Evolutionary conservation across 2,113 vertebrate species (phyloP), one percentile per base, ranked within the genome.

Genomic region (Genyomyrus donnyi): DNA sequence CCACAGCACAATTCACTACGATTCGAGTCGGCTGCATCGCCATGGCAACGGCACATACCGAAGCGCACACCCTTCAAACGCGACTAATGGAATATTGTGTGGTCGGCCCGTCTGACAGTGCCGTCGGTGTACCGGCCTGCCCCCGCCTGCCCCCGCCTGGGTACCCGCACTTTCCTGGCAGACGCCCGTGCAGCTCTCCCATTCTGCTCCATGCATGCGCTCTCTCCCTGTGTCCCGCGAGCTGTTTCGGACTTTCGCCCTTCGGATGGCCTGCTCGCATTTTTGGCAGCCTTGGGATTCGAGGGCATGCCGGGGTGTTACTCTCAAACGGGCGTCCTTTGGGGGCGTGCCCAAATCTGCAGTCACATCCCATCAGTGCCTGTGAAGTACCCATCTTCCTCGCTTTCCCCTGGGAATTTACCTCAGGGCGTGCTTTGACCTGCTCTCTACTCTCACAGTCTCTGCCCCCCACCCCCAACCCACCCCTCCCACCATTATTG

Each of bases 101-200:
- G 85, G 85, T 49, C 10, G n/a, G 50, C 49, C 11, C 0, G 17
- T 87, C 49, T 27, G 85, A 87, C 85, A 21, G 27, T 87, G 27
- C 49, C 2, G 10, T 49, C 48, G 10, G 50, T 31, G 10, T 53
- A 31, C 11, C 85, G 6, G 45, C 5, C n/a, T 3, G n/a, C 8
- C 84, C 48, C 21, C 3, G n/a, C 0, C 24, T 13, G 21, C 21
- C 84, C 84, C 45, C 3, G 84, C 7, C 24, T 27, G 24, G 85
- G 85, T 15, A 7, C 85, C 85, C 49, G 7, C 11, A 53, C 85
- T 87, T 87, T 87, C 85, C 85, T 87, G 85, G 85, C 85, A 53
- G 45, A 13, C 0, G 3, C 46, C 46, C 1, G 11, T 3, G 13
- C 3, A 1, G 5, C 27, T 15, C 11, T 39, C 70, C 13, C 74